Evolutionary conservation across 2,888 invertebrate species (phyloP).

Genomic region (Vesta saturnalis): DNA sequence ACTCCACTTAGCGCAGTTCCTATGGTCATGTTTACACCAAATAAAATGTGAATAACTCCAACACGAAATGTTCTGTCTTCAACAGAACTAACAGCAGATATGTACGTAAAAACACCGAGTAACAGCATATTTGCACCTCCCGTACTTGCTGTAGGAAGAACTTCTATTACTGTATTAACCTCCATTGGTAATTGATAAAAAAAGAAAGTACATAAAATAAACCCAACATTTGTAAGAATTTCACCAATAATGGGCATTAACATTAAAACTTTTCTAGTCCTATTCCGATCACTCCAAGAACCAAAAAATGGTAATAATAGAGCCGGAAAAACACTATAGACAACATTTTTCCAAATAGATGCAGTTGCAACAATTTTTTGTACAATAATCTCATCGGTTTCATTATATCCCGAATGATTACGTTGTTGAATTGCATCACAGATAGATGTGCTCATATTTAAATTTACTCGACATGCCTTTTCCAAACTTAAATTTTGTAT

Average conservation of each 20-base stretch:
- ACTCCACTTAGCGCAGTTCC: conserved; percentile 65
- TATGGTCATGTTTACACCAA: conserved; percentile 64
- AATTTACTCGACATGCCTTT: conserved; percentile 81
- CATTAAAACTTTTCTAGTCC: conserved; percentile 68
- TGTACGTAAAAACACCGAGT: conserved; percentile 69
- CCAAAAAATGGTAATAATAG: conserved; percentile 68
- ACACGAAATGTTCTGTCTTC: conserved; percentile 69
- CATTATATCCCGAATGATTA: conserved; percentile 72
- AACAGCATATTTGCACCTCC: conserved; percentile 68
- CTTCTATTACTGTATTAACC: conserved; percentile 65
- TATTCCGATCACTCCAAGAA: conserved; percentile 70
- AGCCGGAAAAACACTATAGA: conserved; percentile 67
- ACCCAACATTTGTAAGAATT: conserved; percentile 63
- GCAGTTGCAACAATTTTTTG: conserved; percentile 56
- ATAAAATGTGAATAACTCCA: conserved; percentile 67
- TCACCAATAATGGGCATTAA: conserved; percentile 67
- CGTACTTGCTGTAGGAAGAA: conserved; percentile 65
- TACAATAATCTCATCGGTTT: conserved; percentile 62
- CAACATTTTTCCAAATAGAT: conserved; percentile 66
- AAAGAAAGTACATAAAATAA: conserved; percentile 65
- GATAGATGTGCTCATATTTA: conserved; percentile 72
- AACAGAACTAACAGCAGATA: conserved; percentile 68
- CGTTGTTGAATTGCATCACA: conserved; percentile 78
- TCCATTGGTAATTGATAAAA: conserved; percentile 67
- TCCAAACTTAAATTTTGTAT: conserved; percentile 69